Evolutionary conservation across 2,888 invertebrate genomes (phyloP).

Genomic region (Polydrusus cervinus): DNA sequence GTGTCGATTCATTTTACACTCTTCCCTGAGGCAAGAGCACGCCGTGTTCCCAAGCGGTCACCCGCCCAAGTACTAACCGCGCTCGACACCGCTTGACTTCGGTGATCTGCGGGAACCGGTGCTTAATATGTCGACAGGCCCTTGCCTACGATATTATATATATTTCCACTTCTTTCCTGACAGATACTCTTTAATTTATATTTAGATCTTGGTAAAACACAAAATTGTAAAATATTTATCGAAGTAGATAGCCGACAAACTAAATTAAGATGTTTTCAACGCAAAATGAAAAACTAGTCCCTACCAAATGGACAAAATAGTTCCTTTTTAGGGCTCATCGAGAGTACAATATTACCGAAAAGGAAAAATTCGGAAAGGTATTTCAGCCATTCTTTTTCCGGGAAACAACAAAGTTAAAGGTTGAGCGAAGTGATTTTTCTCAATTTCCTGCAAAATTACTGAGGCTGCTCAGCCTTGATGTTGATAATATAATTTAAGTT

Average conservation of each 20-base stretch:
- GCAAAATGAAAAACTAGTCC: neutral
- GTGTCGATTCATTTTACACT: too few relatives aligned
- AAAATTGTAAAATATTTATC: too few relatives aligned
- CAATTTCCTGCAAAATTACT: slow-evolving; percentile 31
- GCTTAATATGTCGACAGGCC: too few relatives aligned
- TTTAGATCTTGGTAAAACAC: too few relatives aligned
- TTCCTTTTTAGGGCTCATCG: neutral
- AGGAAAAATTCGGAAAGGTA: slow-evolving; percentile 17
- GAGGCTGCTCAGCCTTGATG: slow-evolving; percentile 1
- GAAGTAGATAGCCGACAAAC: neutral
- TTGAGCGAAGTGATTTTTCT: slow-evolving; percentile 23
- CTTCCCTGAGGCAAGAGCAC: too few relatives aligned
- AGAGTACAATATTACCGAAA: slow-evolving; percentile 2
- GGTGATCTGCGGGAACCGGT: too few relatives aligned
- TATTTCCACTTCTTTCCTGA: too few relatives aligned
- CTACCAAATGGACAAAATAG: neutral
- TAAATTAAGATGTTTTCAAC: neutral
- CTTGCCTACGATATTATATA: too few relatives aligned
- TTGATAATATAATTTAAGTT: slow-evolving; percentile 27
- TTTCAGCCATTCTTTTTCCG: slow-evolving; percentile 29
- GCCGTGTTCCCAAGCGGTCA: too few relatives aligned
- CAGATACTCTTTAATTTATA: too few relatives aligned
- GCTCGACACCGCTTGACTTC: too few relatives aligned
- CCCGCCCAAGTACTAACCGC: too few relatives aligned
- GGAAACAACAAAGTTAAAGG: slow-evolving; percentile 26